Conservation (phyloP, 2,797 vertebrate species). For the Etheostoma perlongum region DNA sequence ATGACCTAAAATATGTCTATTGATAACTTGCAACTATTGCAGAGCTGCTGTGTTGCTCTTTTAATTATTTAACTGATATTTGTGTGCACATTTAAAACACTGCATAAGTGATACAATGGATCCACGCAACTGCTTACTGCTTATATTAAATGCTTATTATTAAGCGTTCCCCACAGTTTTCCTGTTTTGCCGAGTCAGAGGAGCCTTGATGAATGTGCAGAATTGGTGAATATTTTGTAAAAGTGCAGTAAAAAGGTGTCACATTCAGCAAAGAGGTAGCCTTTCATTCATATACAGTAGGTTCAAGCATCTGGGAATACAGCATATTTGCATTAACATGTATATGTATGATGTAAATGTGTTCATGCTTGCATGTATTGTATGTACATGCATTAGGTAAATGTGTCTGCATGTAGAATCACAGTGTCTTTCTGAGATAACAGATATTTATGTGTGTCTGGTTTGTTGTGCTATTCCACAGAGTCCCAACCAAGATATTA, state of each 20-base stretch:
- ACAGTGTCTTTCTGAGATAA: conserved; percentile 26
- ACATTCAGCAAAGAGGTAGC: conserved; percentile 22
- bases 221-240: conserved; percentile 51
- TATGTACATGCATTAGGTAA: not conserved
- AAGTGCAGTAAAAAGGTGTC: conserved; percentile 20
- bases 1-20: not conserved
- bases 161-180: conserved; percentile 29
- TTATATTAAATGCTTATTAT: conserved; percentile 22
- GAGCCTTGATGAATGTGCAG: conserved; percentile 50
- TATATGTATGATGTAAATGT: not conserved
- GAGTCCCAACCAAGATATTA: conserved; percentile 69
- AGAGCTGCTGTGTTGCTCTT: conserved; percentile 40
- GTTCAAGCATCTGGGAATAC: not conserved
- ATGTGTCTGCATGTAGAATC: conserved; percentile 26
- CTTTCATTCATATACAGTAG: not conserved
- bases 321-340: conserved; percentile 11
- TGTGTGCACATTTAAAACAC: conserved; percentile 51
- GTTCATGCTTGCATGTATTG: not conserved
- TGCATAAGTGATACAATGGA: conserved; percentile 41
- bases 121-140: conserved; percentile 12
- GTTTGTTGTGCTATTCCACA: conserved; percentile 52
- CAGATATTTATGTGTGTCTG: conserved; percentile 43
- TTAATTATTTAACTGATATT: conserved; percentile 61
- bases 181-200: conserved; percentile 49
- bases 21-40: conserved; percentile 24